Evolutionary conservation across 23 tunicate genomes (phyloP).

Genomic region (Oikopleura dioica): DNA sequence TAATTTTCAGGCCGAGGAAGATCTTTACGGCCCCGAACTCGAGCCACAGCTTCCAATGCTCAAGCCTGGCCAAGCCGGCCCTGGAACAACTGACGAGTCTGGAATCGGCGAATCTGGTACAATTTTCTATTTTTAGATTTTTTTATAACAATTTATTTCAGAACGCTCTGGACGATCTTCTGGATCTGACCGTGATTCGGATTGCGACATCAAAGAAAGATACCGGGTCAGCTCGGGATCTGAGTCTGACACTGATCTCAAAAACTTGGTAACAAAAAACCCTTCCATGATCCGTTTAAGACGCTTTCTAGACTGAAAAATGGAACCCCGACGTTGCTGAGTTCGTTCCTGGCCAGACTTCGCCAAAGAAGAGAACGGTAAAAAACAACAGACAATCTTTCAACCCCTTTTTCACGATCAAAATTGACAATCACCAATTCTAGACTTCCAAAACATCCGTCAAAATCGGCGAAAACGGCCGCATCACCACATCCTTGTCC

Average conservation of each 20-base stretch:
- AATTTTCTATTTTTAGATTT: too few species aligned
- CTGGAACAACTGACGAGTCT: slow-evolving; percentile 8
- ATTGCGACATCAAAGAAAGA: not conserved
- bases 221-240: not conserved
- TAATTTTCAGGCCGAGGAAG: slow-evolving; percentile 14
- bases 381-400: too few species aligned
- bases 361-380: too few species aligned
- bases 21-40: not conserved
- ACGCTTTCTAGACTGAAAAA: slow-evolving; percentile 5
- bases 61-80: not conserved
- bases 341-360: slow-evolving; percentile 9
- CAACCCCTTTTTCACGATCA: not conserved
- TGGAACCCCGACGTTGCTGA: not conserved
- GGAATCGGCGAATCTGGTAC: not conserved
- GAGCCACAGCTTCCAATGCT: slow-evolving; percentile 10
- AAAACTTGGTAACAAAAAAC: not conserved
- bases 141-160: too few species aligned
- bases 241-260: not conserved
- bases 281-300: not conserved
- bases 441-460: not conserved
- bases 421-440: not conserved
- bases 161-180: slow-evolving; percentile 9
- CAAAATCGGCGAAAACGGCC: not conserved
- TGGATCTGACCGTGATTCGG: slow-evolving; percentile 11
- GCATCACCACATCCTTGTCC: not conserved